Evolutionary conservation across 2,797 vertebrate species (phyloP).

Genomic region (Etheostoma nigrum): DNA sequence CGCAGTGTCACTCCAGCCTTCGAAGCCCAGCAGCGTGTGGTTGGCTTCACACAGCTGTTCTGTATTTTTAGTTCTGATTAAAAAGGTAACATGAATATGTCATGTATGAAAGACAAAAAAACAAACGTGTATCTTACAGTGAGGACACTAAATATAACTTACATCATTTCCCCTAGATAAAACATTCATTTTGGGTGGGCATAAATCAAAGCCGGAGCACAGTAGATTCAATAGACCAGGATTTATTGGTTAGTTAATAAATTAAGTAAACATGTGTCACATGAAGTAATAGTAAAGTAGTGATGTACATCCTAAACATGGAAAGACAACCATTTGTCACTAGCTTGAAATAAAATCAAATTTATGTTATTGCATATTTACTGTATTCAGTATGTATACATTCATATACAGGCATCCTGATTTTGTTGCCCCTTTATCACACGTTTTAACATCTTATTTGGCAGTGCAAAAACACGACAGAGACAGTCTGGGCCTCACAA

Average conservation of each 20-base stretch:
- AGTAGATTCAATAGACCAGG: not conserved
- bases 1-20: not conserved
- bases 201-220: not conserved
- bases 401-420: too few relatives aligned
- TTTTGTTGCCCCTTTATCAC: too few relatives aligned
- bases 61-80: not conserved
- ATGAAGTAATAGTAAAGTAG: not conserved
- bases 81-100: not conserved
- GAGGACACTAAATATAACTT: too few relatives aligned
- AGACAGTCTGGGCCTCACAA: too few relatives aligned
- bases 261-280: not conserved
- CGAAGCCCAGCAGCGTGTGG: not conserved
- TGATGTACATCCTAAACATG: slow-evolving; percentile 8
- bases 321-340: not conserved
- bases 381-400: too few relatives aligned
- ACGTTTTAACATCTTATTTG: slow-evolving; percentile 28
- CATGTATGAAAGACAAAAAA: too few relatives aligned
- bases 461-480: not conserved
- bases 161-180: too few relatives aligned
- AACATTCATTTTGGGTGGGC: not conserved
- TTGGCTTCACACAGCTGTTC: not conserved
- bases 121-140: too few relatives aligned
- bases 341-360: not conserved
- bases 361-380: slow-evolving; percentile 6
- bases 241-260: not conserved